A percentile compares a stretch with the other conserved stretches of the same genome.
Evolutionary conservation across 30 jellyfish, hydroid and myxozoan species (phyloP).

Genomic region (Clytia hemisphaerica): DNA sequence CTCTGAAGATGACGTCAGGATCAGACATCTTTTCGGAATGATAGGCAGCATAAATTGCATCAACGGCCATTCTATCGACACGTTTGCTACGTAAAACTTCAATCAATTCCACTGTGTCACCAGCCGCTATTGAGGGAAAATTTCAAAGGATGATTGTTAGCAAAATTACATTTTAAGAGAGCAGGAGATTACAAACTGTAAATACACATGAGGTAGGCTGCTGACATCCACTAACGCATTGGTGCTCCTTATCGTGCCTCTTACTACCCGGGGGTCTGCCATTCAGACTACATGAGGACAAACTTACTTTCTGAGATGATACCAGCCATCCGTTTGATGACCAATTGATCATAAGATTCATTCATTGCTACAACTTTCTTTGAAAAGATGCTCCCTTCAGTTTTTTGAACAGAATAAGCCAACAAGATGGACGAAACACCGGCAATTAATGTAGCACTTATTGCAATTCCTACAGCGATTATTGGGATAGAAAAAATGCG

Average conservation of each 20-base stretch:
- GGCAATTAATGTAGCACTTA: neutral
- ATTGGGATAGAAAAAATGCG: neutral
- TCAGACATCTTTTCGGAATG: neutral
- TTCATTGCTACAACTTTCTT: neutral
- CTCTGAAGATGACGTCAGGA: constrained; percentile 1
- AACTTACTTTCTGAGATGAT: too few species aligned
- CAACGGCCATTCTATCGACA: constrained; percentile 2
- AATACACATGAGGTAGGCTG: too few species aligned
- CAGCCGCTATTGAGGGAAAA: neutral
- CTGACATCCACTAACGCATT: too few species aligned
- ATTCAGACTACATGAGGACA: too few species aligned
- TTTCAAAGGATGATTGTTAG: too few species aligned
- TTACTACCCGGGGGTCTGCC: too few species aligned
- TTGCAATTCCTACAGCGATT: neutral
- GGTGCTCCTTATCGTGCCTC: too few species aligned
- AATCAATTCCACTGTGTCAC: neutral
- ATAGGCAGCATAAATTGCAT: neutral
- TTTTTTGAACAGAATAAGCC: neutral
- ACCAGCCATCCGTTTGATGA: too few species aligned
- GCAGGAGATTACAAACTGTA: too few species aligned
- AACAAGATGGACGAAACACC: neutral
- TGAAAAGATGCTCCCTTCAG: neutral
- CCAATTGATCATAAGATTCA: too few species aligned
- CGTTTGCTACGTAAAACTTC: neutral
- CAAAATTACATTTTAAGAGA: too few species aligned